A percentile compares a stretch with the other conserved stretches of the same genome.
These are phyloP conservation scores for Parthenolecanium corni DNA, from an alignment of 2,888 invertebrate genomes.

Conservation along the genomic window DNA sequence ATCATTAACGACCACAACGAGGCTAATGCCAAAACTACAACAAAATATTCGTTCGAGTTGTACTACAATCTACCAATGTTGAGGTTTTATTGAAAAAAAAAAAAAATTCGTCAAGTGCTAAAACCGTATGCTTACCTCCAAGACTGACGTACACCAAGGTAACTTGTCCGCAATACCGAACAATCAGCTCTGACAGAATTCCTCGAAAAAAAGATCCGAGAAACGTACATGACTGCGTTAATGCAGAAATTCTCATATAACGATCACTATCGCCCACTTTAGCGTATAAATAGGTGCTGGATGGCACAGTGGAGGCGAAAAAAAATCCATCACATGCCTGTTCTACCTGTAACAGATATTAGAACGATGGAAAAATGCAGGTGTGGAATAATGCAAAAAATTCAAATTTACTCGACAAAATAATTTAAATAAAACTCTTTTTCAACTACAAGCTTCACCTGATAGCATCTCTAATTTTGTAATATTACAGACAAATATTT, in stretches of 20 bases:
- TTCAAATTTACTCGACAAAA: too few relatives aligned
- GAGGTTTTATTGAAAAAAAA: background rate
- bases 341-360: too few relatives aligned
- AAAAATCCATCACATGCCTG: slow-evolving; percentile 78
- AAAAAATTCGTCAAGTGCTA: background rate
- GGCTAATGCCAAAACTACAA: slow-evolving; percentile 55
- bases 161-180: too few relatives aligned
- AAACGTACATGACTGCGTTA: slow-evolving; percentile 70
- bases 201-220: slow-evolving; percentile 68
- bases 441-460: too few relatives aligned
- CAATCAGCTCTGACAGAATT: too few relatives aligned
- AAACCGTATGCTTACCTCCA: background rate
- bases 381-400: too few relatives aligned
- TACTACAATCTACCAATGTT: background rate
- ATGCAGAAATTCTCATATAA: slow-evolving; percentile 74
- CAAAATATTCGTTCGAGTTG: too few relatives aligned
- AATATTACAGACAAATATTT: too few relatives aligned
- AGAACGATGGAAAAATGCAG: too few relatives aligned
- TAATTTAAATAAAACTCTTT: too few relatives aligned
- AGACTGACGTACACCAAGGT: background rate
- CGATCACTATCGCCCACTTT: slow-evolving; percentile 51
- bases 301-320: slow-evolving; percentile 82
- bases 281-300: slow-evolving; percentile 86
- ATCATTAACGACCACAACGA: slow-evolving; percentile 63
- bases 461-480: too few relatives aligned